These are phyloP conservation scores for Cyphomyrus plagiostoma DNA, from an alignment of 2,113 vertebrate species.

Conservation along the genomic window DNA sequence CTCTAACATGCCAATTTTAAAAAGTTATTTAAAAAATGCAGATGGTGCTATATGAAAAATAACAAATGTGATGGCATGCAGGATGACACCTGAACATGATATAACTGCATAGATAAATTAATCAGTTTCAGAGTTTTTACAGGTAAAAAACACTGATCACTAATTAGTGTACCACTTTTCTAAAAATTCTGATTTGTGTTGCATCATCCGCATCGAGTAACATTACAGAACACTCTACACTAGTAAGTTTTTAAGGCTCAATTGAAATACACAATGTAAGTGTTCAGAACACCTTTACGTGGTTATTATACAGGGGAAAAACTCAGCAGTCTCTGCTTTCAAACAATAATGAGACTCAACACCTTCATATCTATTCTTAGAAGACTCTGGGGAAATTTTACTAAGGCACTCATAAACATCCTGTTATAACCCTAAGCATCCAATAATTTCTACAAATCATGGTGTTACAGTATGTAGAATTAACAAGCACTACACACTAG, in stretches of 20 bases:
- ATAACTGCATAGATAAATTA: neutral
- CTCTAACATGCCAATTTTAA: neutral
- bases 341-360: neutral
- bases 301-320: neutral
- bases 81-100: neutral
- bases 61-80: neutral
- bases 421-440: neutral
- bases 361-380: neutral
- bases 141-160: neutral
- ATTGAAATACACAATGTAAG: neutral
- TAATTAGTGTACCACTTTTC: neutral
- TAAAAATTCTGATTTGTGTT: neutral
- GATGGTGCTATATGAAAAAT: conserved; percentile 4
- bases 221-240: neutral
- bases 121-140: neutral
- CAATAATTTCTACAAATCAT: neutral
- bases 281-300: neutral
- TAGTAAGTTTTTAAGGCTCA: neutral
- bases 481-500: neutral
- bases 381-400: neutral
- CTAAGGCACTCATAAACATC: neutral
- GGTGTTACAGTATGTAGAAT: neutral
- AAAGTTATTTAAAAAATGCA: neutral
- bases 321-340: neutral
- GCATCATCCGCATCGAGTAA: neutral